Conservation (phyloP, 2,113 vertebrate genomes). For the Marmota monax region DNA sequence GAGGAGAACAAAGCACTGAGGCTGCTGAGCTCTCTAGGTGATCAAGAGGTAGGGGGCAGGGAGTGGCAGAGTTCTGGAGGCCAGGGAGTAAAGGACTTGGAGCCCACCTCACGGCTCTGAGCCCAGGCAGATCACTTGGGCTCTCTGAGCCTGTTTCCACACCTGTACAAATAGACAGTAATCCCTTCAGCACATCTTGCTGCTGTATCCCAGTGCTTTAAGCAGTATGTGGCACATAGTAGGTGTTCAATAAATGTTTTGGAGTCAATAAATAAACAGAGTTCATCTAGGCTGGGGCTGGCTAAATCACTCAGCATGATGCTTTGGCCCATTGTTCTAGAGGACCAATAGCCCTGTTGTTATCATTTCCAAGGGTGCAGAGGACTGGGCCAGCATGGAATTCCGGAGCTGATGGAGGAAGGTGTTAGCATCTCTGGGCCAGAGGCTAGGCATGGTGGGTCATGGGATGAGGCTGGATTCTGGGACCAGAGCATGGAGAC, state of each 20-base stretch:
- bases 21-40: background rate
- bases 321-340: rapidly evolving
- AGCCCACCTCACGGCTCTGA: background rate
- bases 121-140: background rate
- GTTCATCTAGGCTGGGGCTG: background rate
- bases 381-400: background rate
- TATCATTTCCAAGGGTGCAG: rapidly evolving
- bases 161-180: rapidly evolving
- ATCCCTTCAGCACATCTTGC: too few relatives aligned
- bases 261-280: background rate
- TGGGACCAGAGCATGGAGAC: background rate
- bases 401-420: background rate
- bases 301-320: rapidly evolving
- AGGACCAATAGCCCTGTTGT: background rate
- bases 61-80: background rate
- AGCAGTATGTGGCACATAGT: background rate
- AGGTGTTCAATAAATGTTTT: background rate
- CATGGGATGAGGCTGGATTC: background rate
- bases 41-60: background rate
- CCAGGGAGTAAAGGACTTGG: rapidly evolving
- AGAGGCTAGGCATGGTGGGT: background rate
- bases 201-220: background rate
- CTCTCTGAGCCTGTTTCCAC: background rate
- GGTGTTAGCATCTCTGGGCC: background rate
- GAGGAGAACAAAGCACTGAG: background rate